Percentiles rank a stretch among this genome's conserved stretches.
phyloP scores from a whole-genome alignment of 1,140 invertebrate genomes.

The Rhopalosiphum padi region DNA sequence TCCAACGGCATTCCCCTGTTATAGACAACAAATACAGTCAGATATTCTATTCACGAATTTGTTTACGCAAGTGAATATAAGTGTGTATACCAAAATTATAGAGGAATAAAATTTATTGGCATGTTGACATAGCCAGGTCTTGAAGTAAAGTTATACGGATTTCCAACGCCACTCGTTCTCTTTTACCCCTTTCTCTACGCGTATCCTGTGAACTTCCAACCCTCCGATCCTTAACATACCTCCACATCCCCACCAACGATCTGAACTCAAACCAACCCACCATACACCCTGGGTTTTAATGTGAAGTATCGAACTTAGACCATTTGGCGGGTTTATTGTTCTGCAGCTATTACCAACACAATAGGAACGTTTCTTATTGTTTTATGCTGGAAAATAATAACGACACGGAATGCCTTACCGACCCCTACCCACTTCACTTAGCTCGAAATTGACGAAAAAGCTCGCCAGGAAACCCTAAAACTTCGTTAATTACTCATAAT shows the following conservation, averaged over 20 bases:
- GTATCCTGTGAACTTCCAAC: neutral
- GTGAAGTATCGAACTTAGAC: slow-evolving; percentile 53
- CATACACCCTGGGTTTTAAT: slow-evolving; percentile 14
- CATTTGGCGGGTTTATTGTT: slow-evolving; percentile 55
- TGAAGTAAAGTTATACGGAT: slow-evolving; percentile 21
- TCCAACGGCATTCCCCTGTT: neutral
- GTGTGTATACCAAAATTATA: neutral
- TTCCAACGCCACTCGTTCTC: neutral
- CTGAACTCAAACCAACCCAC: neutral
- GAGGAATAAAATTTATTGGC: slow-evolving; percentile 13
- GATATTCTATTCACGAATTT: neutral
- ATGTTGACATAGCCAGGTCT: slow-evolving; percentile 14
- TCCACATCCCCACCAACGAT: neutral
- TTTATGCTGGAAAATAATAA: slow-evolving; percentile 52
- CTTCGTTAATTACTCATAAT: slow-evolving; percentile 55
- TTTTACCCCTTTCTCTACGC: too few species aligned
- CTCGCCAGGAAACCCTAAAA: slow-evolving; percentile 34
- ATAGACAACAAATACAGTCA: neutral
- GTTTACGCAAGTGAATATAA: neutral
- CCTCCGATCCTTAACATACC: too few species aligned
- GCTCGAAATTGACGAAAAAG: slow-evolving; percentile 12
- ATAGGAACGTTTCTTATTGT: slow-evolving; percentile 52
- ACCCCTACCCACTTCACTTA: neutral
- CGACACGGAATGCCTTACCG: neutral
- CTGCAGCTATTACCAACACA: slow-evolving; percentile 41